Evolutionary conservation across 2,888 invertebrate species (phyloP).

Genomic region (Torymus tubicola): DNA sequence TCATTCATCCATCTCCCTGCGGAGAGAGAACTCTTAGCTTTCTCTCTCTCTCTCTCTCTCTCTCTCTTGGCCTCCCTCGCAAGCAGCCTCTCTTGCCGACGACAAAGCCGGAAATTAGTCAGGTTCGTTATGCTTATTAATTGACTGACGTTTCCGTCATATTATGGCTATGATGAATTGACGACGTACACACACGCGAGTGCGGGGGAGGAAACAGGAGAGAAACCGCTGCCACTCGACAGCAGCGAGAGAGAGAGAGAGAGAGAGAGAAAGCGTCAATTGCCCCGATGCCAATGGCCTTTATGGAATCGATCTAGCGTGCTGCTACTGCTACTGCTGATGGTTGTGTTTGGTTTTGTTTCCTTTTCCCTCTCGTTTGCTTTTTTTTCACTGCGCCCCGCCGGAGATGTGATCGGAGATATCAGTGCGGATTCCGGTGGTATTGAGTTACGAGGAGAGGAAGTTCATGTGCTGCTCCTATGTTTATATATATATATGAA

Average conservation of each 20-base stretch:
- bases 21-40: not conserved
- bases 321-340: not conserved
- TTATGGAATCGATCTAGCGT: constrained; percentile 5
- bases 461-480: too few species aligned
- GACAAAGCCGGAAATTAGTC: constrained; percentile 75
- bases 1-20: constrained; percentile 40
- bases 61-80: not conserved
- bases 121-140: constrained; percentile 76
- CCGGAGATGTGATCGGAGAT: too few species aligned
- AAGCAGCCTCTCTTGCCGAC: constrained; percentile 46
- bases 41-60: not conserved
- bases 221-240: constrained; percentile 6
- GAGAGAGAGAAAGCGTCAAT: too few species aligned
- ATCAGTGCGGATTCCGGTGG: constrained; percentile 6
- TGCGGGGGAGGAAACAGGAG: constrained; percentile 15
- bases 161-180: constrained; percentile 62
- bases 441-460: not conserved
- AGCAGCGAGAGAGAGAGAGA: not conserved
- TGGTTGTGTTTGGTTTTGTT: not conserved
- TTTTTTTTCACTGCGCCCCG: too few species aligned
- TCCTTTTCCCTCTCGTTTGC: too few species aligned
- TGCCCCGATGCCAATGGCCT: constrained; percentile 16
- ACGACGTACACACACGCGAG: not conserved
- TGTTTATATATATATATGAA: too few species aligned
- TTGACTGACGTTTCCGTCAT: constrained; percentile 77